Evolutionary conservation across 2,888 invertebrate genomes (phyloP).

Genomic region (Drosophila borborema): DNA sequence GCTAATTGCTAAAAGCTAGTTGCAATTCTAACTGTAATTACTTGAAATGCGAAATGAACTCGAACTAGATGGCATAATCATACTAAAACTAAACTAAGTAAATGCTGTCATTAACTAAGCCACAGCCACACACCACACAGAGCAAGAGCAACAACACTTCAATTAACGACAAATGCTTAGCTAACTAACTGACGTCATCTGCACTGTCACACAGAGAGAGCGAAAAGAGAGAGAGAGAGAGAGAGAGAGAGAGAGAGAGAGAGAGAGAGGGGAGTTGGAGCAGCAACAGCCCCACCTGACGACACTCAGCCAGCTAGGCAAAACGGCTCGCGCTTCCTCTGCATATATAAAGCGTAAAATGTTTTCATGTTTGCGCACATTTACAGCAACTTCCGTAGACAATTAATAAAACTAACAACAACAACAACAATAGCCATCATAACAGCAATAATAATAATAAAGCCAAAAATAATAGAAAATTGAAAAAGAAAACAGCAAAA

Average conservation of each 20-base stretch:
- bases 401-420: slow-evolving; percentile 60
- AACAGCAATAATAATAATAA: slow-evolving; percentile 12
- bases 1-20: slow-evolving; percentile 50
- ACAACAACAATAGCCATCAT: slow-evolving; percentile 17
- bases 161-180: slow-evolving; percentile 38
- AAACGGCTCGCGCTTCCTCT: slow-evolving; percentile 30
- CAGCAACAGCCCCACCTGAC: not conserved
- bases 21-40: slow-evolving; percentile 43
- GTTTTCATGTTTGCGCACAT: slow-evolving; percentile 74
- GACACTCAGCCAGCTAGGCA: slow-evolving; percentile 18
- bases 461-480: slow-evolving; percentile 28
- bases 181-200: slow-evolving; percentile 48
- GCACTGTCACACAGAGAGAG: not conserved
- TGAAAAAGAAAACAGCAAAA: not conserved
- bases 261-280: not conserved
- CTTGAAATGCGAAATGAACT: slow-evolving; percentile 19
- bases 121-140: not conserved
- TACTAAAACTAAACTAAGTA: slow-evolving; percentile 36
- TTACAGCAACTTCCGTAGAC: slow-evolving; percentile 75
- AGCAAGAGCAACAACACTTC: slow-evolving; percentile 23
- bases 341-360: slow-evolving; percentile 47
- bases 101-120: slow-evolving; percentile 51
- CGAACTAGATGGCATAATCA: slow-evolving; percentile 38
- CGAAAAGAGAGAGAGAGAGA: not conserved
- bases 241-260: not conserved